Base-by-base conservation (phyloP, 2,888 invertebrate genomes). In the Petrolisthes cinctipes region DNA sequence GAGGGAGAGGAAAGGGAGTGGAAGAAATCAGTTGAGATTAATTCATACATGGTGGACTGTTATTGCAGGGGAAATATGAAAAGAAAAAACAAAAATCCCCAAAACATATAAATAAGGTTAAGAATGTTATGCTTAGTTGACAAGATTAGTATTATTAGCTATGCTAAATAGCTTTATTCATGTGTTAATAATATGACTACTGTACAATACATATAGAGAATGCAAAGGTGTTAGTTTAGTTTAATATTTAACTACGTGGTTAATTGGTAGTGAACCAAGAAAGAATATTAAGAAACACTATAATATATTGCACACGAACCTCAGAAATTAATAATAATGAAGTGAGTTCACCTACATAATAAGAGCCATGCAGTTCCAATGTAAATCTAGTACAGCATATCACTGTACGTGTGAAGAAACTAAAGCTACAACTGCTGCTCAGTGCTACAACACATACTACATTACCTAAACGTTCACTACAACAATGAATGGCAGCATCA, bases 181-280 rank as follows among this genome's bases (percentile, higher is more conserved):
- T 14, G 9, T 71, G 71, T 71, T 71, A 61, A 71, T 11, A 71
- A 20, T 71, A 71, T 71, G n/a, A 71, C 71, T 71, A 71, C 71
- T n/a, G 20, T n/a, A 71, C 71, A 71, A 20, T 20, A 20, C 71
- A 71, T n/a, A n/a, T 6, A n/a, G 17, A 71, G 20, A 71, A 71
- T n/a, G 20, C 14, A n/a, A n/a, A 71, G 20, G 20, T 14, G 14
- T 71, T 71, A 71, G 14, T n/a, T 71, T 20, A 71, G 20, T 11
- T 71, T n/a, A n/a, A 71, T 71, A 11, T 71, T 71, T 71, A 71
- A n/a, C n/a, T 71, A 20, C 37, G 37, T 37, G 37, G 37, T 37
- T 37, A 37, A 37, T n/a, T 37, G 37, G 37, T 37, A n/a, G 71
- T 71, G 71, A 71, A 71, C 71, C 71, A 71, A 71, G 71, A 71